Evolutionary conservation across 2,113 vertebrate genomes (phyloP).

Genomic region (Peromyscus polionotus): DNA sequence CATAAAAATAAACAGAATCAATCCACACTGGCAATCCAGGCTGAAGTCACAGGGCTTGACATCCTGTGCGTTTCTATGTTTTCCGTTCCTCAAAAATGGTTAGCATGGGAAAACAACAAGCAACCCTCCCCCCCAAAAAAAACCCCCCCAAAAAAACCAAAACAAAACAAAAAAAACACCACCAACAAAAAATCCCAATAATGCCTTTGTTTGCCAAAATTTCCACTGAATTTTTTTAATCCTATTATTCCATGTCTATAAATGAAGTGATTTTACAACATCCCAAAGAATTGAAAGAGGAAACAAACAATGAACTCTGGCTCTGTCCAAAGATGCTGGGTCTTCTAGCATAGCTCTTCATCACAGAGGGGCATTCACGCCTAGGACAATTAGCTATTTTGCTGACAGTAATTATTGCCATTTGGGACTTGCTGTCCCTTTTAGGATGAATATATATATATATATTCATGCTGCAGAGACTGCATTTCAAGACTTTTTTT

Average conservation of each 20-base stretch:
- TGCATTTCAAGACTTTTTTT: not conserved
- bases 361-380: not conserved
- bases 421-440: not conserved
- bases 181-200: not conserved
- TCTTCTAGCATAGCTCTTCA: not conserved
- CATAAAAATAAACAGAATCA: constrained; percentile 19
- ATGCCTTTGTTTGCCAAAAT: not conserved
- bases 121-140: not conserved
- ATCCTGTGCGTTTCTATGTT: fast-evolving
- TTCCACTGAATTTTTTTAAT: not conserved
- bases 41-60: not conserved
- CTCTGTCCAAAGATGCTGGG: not conserved
- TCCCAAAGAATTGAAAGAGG: fast-evolving
- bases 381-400: constrained; percentile 64
- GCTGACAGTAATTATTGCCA: constrained; percentile 61
- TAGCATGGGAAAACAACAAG: not conserved
- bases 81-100: not conserved
- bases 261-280: not conserved
- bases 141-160: not conserved
- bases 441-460: constrained; percentile 45
- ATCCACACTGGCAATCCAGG: not conserved
- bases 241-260: not conserved
- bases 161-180: not conserved
- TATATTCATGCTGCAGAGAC: not conserved
- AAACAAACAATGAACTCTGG: not conserved